phyloP scores from a whole-genome alignment of 2,797 vertebrate species.

The Enteromius viviparus region DNA sequence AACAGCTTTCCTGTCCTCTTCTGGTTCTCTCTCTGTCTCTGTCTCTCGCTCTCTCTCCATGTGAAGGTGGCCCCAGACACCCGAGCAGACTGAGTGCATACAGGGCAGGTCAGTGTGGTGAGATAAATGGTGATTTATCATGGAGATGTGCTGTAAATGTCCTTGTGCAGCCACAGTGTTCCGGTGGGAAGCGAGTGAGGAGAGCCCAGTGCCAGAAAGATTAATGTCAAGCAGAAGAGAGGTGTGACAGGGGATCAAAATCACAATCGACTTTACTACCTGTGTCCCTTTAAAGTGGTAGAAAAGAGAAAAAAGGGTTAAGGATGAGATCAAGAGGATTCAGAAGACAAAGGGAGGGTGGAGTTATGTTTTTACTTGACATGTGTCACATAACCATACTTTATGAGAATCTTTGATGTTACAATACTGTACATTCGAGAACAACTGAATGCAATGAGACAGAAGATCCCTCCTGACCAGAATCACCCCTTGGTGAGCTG shows the following conservation, averaged over 20 bases:
- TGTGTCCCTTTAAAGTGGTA: not conserved
- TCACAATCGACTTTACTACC: conserved; percentile 26
- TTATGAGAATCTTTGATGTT: not conserved
- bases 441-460: no score
- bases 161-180: conserved; percentile 42
- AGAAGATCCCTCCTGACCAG: no score
- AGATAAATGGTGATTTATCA: conserved; percentile 60
- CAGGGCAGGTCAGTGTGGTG: conserved; percentile 31
- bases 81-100: conserved; percentile 24
- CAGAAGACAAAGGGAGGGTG: not conserved
- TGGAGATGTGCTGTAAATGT: conserved; percentile 55
- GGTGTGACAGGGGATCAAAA: conserved; percentile 27
- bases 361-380: not conserved
- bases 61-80: conserved; percentile 21
- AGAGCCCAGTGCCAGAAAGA: conserved; percentile 22
- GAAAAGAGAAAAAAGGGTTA: not conserved
- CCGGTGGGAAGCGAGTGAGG: conserved; percentile 7
- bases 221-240: conserved; percentile 24
- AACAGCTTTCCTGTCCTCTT: conserved; percentile 20
- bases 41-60: not conserved
- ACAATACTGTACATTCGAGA: not conserved
- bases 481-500: no score
- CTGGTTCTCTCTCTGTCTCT: conserved; percentile 6
- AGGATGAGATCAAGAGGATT: not conserved
- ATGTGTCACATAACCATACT: not conserved